Conservation (phyloP, 2,888 invertebrate species). For the Graphium colonna region DNA sequence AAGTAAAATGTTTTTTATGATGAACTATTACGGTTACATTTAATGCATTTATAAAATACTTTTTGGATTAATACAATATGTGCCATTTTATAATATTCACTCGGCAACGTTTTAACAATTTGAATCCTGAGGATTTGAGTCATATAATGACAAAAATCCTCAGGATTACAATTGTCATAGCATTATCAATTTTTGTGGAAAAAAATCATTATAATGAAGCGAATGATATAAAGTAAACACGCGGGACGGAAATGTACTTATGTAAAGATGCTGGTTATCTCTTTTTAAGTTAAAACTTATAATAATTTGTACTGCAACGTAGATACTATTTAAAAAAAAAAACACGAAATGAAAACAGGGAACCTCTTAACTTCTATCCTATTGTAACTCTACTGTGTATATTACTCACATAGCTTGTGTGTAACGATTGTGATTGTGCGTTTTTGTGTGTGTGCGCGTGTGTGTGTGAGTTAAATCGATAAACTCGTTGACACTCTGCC, state of each 20-base stretch:
- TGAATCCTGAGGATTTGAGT: too few relatives aligned
- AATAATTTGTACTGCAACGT: constrained; percentile 1
- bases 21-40: too few relatives aligned
- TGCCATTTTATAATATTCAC: not conserved
- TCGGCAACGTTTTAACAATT: not conserved
- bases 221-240: not conserved
- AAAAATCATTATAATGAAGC: not conserved
- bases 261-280: too few relatives aligned
- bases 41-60: not conserved
- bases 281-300: too few relatives aligned
- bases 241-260: not conserved
- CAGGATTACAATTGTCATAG: not conserved
- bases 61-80: not conserved
- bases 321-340: not conserved
- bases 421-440: not conserved
- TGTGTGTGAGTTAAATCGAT: too few relatives aligned
- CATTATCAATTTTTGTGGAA: not conserved
- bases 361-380: constrained; percentile 11
- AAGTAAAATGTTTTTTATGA: too few relatives aligned
- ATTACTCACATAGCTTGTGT: not conserved
- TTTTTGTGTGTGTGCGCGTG: not conserved
- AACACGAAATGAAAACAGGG: constrained; percentile 13
- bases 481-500: too few relatives aligned
- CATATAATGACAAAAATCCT: not conserved
- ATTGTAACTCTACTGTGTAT: constrained; percentile 2